Base-by-base conservation (phyloP, 2,797 vertebrate genomes). In the Siniperca undulata region DNA sequence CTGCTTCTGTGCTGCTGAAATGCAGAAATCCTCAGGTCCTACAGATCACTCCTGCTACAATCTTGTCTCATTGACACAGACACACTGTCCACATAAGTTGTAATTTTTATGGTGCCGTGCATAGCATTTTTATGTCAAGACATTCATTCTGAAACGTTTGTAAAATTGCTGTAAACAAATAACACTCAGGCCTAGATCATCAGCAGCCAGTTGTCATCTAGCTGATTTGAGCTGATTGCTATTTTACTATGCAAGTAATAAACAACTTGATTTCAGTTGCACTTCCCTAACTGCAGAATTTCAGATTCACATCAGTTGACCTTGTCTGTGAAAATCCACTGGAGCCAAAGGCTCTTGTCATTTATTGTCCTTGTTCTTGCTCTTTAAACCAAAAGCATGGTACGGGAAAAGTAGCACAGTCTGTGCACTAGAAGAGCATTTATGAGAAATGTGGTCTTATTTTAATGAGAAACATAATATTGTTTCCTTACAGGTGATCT, bases 121-220 rank as follows among this genome's bases (percentile, higher is more conserved):
- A 38, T 52, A 40, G 17, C 27, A 50, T 80, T 81, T 82, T 61
- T 71, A 83, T 68, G 59, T 62, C 13, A n/a, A 30, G 50, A 27
- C 65, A 66, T 82, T 78, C 11, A 81, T 62, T 69, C 60, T 38
- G 34, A 56, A 50, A 66, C 68, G 74, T 80, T 34, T 75, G 20
- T 30, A 14, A 74, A 78, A 80, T 22, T 61, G 48, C 58, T 56
- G 42, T 70, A 36, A 80, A 82, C 46, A 82, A 82, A 68, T 60
- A 82, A n/a, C 5, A 8, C 2, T 20, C 36, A 19, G 24, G 27
- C 61, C 2, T 10, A 19, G 67, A 73, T n/a, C 30, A 73, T 36
- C 42, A 55, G 58, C 46, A 38, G 36, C 40, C 36, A 61, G 83
- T 68, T 16, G 34, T 77, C 62, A 65, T 78, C 13, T 3, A 12